phyloP scores from a whole-genome alignment of 2,888 invertebrate genomes.

The Macrostomum cliftonense region DNA sequence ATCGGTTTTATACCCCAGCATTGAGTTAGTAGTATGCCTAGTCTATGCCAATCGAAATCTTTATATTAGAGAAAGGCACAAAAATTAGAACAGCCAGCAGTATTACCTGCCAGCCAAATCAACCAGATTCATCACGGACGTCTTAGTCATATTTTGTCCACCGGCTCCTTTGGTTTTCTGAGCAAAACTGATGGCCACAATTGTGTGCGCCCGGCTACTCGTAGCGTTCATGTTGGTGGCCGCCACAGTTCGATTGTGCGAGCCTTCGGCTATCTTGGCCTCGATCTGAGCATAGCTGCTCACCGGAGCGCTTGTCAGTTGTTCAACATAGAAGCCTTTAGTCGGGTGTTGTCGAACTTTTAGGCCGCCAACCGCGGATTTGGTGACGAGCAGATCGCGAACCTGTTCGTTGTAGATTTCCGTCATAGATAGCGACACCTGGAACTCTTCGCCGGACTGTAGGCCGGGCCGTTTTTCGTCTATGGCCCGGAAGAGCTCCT shows the following conservation, averaged over 20 bases:
- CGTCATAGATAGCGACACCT: conserved; percentile 23
- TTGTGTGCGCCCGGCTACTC: conserved; percentile 25
- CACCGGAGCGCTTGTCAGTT: conserved; percentile 33
- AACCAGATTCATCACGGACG: conserved; percentile 23
- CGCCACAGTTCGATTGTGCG: conserved; percentile 35
- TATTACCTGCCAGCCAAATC: conserved; percentile 19
- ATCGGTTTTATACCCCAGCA: no score
- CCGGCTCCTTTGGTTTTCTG: conserved; percentile 16
- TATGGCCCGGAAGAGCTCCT: conserved; percentile 21
- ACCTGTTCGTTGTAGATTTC: conserved; percentile 25
- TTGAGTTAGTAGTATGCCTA: no score
- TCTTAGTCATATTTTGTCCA: conserved; percentile 25
- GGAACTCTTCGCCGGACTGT: conserved; percentile 19
- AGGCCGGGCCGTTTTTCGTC: conserved; percentile 14
- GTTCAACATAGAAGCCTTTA: conserved; percentile 22
- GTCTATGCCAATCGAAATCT: no score
- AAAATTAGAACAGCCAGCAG: no score
- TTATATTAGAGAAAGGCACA: no score
- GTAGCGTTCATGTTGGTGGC: conserved; percentile 37
- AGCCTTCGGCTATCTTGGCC: conserved; percentile 37
- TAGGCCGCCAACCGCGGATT: conserved; percentile 18
- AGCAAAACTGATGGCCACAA: conserved; percentile 23
- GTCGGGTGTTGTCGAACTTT: conserved; percentile 21
- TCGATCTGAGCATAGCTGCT: conserved; percentile 37
- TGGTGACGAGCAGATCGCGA: conserved; percentile 18